phyloP scores from a whole-genome alignment of 2,113 vertebrate genomes.

The Thomomys bottae region DNA sequence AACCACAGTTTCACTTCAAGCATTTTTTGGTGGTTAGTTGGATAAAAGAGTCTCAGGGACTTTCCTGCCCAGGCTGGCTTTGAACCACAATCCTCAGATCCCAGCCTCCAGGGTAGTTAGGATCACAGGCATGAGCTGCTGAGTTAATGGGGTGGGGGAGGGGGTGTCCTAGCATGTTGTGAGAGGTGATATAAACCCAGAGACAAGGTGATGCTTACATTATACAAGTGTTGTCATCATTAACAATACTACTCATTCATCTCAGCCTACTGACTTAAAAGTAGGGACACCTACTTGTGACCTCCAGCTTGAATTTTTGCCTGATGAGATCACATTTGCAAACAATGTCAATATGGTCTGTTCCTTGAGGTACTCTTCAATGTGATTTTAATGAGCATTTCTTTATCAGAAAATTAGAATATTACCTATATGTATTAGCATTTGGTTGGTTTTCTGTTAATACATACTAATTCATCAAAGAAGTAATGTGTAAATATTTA shows the following conservation, averaged over 20 bases:
- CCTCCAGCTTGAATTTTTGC: slow-evolving; percentile 3
- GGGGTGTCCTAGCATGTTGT: not conserved
- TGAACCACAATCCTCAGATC: no score
- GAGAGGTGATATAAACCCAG: not conserved
- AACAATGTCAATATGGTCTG: not conserved
- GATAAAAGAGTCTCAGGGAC: no score
- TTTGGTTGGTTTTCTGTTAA: slow-evolving; percentile 27
- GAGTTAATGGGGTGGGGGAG: not conserved
- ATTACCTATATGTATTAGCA: not conserved
- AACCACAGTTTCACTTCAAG: no score
- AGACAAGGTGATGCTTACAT: not conserved
- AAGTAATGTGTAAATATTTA: not conserved
- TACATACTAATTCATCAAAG: not conserved
- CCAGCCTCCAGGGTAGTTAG: no score
- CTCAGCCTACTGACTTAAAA: slow-evolving; percentile 30
- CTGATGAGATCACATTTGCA: slow-evolving; percentile 23
- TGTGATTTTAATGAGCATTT: not conserved
- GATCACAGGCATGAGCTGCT: no score
- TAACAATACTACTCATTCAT: slow-evolving; percentile 54
- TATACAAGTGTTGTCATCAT: not conserved
- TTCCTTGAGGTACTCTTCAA: not conserved
- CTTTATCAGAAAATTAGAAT: not conserved
- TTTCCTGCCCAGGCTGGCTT: no score
- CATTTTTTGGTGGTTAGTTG: no score
- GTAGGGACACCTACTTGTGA: not conserved